Percentiles rank a stretch among this genome's conserved stretches.
These are phyloP conservation scores for Syngnathus acus DNA, from an alignment of 2,797 vertebrate genomes.

Conservation along the genomic window DNA sequence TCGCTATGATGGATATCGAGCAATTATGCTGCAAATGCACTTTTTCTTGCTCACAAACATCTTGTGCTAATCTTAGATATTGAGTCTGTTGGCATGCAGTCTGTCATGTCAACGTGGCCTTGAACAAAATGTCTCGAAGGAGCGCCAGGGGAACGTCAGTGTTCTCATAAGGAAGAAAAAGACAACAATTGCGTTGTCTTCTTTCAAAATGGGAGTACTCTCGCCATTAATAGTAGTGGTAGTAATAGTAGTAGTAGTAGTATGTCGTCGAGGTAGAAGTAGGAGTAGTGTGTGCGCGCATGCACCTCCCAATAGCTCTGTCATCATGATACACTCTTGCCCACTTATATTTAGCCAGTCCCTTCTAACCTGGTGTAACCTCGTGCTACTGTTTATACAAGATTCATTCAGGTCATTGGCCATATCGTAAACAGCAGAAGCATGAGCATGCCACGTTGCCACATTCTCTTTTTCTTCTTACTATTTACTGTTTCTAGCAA, in stretches of 20 bases:
- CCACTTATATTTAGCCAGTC: slow-evolving; percentile 41
- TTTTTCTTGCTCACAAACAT: slow-evolving; percentile 17
- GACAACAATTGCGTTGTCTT: slow-evolving; percentile 43
- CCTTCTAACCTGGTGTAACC: slow-evolving; percentile 54
- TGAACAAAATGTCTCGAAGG: slow-evolving; percentile 65
- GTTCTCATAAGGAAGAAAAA: slow-evolving; percentile 58
- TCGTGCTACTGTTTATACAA: slow-evolving; percentile 51
- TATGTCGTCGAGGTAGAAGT: neutral
- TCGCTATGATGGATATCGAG: neutral
- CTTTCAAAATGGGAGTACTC: neutral
- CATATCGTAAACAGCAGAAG: slow-evolving; percentile 54
- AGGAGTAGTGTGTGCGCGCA: neutral
- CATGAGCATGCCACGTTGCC: slow-evolving; percentile 41
- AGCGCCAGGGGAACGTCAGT: slow-evolving; percentile 46
- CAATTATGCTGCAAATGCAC: slow-evolving; percentile 2
- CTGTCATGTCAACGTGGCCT: slow-evolving; percentile 52
- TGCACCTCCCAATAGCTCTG: slow-evolving; percentile 23
- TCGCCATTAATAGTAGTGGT: neutral
- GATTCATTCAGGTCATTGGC: slow-evolving; percentile 53
- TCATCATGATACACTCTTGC: slow-evolving; percentile 54
- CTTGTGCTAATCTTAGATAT: slow-evolving; percentile 52
- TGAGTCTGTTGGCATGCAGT: slow-evolving; percentile 26
- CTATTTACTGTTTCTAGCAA: slow-evolving; percentile 41
- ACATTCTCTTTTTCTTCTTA: slow-evolving; percentile 1
- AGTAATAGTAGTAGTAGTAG: slow-evolving; percentile 3